Conservation (phyloP, 2,113 vertebrate genomes). For the Pongo abelii region DNA sequence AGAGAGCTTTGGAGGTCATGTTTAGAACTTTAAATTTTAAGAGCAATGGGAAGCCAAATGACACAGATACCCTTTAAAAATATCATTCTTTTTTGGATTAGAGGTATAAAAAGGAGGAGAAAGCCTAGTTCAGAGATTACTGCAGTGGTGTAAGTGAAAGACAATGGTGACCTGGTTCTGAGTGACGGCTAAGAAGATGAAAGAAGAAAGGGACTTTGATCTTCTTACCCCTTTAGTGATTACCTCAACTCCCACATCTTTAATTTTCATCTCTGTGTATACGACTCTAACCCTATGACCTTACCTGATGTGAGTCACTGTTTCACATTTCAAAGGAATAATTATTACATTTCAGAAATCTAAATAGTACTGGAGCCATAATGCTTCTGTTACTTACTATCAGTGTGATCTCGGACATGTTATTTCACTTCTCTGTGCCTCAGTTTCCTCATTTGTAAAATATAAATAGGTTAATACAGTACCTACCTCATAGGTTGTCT, state of each 20-base stretch:
- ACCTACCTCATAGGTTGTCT: not conserved
- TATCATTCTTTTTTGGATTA: not conserved
- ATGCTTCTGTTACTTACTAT: not conserved
- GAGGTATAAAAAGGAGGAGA: not conserved
- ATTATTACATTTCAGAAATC: not conserved
- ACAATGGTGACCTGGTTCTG: not conserved
- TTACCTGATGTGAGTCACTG: not conserved
- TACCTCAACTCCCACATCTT: not conserved
- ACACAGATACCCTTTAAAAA: not conserved
- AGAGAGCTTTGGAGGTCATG: not conserved
- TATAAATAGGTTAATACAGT: not conserved
- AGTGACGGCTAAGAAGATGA: not conserved
- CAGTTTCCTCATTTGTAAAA: not conserved
- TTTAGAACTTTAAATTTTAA: not conserved
- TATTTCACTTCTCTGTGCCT: not conserved
- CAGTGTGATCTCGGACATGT: not conserved
- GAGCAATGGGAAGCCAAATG: not conserved
- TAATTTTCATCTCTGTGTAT: not conserved
- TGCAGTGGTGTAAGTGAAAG: not conserved
- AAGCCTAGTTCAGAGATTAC: not conserved
- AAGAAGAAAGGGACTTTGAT: not conserved
- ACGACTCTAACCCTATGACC: not conserved
- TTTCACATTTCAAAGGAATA: not conserved
- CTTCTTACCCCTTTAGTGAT: not conserved
- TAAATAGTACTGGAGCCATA: not conserved